phyloP scores from a whole-genome alignment of 2,888 invertebrate species.

The Zygaena filipendulae region DNA sequence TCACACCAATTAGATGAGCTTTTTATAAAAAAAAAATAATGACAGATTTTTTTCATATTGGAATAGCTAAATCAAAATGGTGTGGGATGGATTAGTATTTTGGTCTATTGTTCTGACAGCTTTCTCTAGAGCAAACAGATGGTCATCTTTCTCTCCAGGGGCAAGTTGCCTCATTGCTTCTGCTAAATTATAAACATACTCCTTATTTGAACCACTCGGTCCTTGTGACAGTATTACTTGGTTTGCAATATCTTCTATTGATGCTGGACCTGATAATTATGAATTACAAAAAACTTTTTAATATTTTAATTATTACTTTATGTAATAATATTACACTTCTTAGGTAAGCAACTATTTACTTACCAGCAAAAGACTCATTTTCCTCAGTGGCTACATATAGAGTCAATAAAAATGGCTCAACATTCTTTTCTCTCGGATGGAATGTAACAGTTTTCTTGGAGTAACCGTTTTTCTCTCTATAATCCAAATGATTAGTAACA shows the following conservation, averaged over 20 bases:
- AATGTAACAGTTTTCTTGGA: constrained; percentile 77
- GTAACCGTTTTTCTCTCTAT: constrained; percentile 94
- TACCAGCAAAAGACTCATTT: constrained; percentile 81
- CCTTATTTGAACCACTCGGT: constrained; percentile 90
- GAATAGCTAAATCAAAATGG: no score
- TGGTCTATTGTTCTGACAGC: constrained; percentile 45
- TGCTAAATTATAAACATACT: constrained; percentile 90
- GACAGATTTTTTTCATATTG: no score
- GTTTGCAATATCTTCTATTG: constrained; percentile 79
- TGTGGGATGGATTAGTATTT: no score
- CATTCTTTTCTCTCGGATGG: constrained; percentile 66
- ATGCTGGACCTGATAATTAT: constrained; percentile 73
- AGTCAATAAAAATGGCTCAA: constrained; percentile 73
- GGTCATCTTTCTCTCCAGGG: constrained; percentile 78
- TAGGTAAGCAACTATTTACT: constrained; percentile 13
- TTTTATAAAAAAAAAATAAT: no score
- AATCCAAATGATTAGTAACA: constrained; percentile 87
- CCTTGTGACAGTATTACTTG: constrained; percentile 81
- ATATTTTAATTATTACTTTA: constrained; percentile 7
- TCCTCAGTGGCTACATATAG: constrained; percentile 85
- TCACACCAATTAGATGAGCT: no score
- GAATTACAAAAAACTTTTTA: constrained; percentile 1
- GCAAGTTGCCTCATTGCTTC: constrained; percentile 80
- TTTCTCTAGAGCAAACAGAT: constrained; percentile 78
- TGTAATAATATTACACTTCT: constrained; percentile 1